phyloP scores from a whole-genome alignment of 2,888 invertebrate species.

The Torymus texanus region DNA sequence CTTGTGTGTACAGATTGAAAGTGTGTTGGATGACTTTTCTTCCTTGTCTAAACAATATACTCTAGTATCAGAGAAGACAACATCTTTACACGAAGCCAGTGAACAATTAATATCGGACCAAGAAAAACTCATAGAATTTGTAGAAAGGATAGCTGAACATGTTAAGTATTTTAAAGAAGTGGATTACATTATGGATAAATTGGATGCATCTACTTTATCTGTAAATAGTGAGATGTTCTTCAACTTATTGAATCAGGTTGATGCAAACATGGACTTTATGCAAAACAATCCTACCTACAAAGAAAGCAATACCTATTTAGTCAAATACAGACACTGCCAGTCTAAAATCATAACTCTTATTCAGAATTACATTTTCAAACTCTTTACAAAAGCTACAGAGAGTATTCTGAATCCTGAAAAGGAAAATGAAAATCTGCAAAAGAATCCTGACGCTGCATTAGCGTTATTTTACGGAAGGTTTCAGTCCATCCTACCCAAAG shows the following conservation, averaged over 20 bases:
- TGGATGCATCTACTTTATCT: conserved; percentile 87
- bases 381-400: conserved; percentile 87
- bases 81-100: conserved; percentile 92
- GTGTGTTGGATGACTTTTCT: conserved; percentile 83
- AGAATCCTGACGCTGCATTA: conserved; percentile 82
- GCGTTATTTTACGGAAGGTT: conserved; percentile 96
- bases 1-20: conserved; percentile 80
- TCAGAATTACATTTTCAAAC: conserved; percentile 85
- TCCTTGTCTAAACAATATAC: conserved; percentile 87
- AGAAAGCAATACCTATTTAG: conserved; percentile 88
- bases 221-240: conserved; percentile 91
- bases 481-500: conserved; percentile 91
- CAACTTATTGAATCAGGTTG: conserved; percentile 87
- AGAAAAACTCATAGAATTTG: conserved; percentile 86
- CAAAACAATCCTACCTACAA: conserved; percentile 87
- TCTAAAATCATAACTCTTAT: conserved; percentile 87
- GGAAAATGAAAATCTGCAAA: conserved; percentile 61
- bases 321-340: conserved; percentile 90
- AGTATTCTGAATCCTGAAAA: conserved; percentile 68
- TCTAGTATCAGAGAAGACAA: conserved; percentile 92
- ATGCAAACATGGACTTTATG: conserved; percentile 91
- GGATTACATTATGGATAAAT: conserved; percentile 86
- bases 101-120: conserved; percentile 94
- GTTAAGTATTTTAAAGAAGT: conserved; percentile 91
- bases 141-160: conserved; percentile 86